Evolutionary conservation across 2,797 vertebrate species (phyloP).

Genomic region (Decapterus maruadsi): DNA sequence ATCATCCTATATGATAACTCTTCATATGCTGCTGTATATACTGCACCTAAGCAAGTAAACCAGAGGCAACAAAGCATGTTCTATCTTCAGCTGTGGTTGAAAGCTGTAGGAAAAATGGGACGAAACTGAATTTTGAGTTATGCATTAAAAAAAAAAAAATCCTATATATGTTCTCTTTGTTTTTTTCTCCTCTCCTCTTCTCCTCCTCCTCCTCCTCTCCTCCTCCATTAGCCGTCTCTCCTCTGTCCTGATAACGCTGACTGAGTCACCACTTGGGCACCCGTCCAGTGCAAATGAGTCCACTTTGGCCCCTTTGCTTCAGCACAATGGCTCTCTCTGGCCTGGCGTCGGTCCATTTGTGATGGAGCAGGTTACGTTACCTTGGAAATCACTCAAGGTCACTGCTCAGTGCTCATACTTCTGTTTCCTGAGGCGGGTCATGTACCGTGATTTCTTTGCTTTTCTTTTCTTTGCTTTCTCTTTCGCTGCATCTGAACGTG

Average conservation of each 20-base stretch:
- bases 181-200: not conserved
- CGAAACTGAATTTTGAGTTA: not conserved
- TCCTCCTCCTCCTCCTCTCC: constrained; percentile 2
- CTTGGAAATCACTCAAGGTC: constrained; percentile 56
- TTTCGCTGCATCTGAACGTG: constrained; percentile 18
- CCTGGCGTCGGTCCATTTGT: constrained; percentile 35
- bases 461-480: no score
- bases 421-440: constrained; percentile 41
- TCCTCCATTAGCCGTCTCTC: constrained; percentile 35
- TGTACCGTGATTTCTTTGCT: not conserved
- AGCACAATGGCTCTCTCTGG: constrained; percentile 23
- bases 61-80: not conserved
- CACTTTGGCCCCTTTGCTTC: constrained; percentile 28
- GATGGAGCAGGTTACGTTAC: constrained; percentile 34
- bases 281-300: constrained; percentile 34
- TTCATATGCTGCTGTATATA: no score
- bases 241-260: constrained; percentile 50
- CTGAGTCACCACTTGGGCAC: constrained; percentile 49
- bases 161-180: no score
- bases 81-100: not conserved
- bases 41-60: no score
- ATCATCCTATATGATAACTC: no score
- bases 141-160: not conserved
- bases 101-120: not conserved
- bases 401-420: constrained; percentile 35